Evolutionary conservation across 2,113 vertebrate species (phyloP).

Genomic region (Chaetodon trifascialis): DNA sequence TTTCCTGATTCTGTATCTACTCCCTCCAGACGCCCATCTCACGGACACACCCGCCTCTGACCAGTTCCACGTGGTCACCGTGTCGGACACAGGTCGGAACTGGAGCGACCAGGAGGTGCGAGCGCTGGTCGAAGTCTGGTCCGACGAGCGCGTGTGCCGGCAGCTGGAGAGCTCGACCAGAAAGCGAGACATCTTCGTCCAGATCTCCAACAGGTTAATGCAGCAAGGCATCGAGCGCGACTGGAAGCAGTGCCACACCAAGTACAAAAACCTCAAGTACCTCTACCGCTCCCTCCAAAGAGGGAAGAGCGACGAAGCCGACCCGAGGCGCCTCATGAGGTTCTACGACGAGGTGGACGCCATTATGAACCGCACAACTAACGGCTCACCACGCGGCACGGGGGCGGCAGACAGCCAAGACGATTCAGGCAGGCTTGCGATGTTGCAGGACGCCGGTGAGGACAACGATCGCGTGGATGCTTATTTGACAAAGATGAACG

Average conservation of each 20-base stretch:
- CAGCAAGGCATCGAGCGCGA: slow-evolving; percentile 89
- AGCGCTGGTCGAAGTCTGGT: slow-evolving; percentile 88
- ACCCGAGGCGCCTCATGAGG: slow-evolving; percentile 86
- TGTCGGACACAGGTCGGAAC: slow-evolving; percentile 87
- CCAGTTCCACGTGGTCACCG: slow-evolving; percentile 86
- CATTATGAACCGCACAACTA: slow-evolving; percentile 82
- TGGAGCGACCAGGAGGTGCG: slow-evolving; percentile 92
- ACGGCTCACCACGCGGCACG: slow-evolving; percentile 3
- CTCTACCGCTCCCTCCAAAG: slow-evolving; percentile 89
- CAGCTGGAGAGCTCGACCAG: slow-evolving; percentile 90
- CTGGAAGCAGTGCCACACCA: slow-evolving; percentile 92
- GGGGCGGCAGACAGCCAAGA: slow-evolving; percentile 31
- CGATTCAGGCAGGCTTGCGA: neutral
- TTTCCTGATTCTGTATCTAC: neutral
- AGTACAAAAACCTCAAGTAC: slow-evolving; percentile 94
- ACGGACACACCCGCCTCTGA: slow-evolving; percentile 61
- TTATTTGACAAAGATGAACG: slow-evolving; percentile 23
- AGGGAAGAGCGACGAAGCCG: slow-evolving; percentile 82
- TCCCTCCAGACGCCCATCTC: slow-evolving; percentile 39
- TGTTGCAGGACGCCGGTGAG: slow-evolving; percentile 36
- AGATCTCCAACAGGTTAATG: slow-evolving; percentile 88
- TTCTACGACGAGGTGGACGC: slow-evolving; percentile 91
- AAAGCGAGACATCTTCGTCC: slow-evolving; percentile 92
- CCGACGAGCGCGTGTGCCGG: slow-evolving; percentile 87
- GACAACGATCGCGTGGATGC: slow-evolving; percentile 9